Evolutionary conservation across 1,140 invertebrate genomes (phyloP).

Genomic region (Planococcus citri): DNA sequence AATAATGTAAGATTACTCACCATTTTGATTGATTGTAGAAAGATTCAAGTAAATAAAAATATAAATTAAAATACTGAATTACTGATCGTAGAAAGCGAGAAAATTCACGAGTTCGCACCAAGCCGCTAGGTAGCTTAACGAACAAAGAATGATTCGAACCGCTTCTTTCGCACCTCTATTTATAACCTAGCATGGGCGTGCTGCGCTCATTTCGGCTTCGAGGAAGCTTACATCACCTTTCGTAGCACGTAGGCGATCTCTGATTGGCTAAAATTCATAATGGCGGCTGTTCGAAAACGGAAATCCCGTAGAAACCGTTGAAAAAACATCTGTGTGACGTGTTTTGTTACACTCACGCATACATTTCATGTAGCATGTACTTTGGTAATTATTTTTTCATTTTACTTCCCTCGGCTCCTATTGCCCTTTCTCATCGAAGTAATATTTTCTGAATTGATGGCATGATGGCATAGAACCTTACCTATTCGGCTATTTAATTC

Average conservation of each 20-base stretch:
- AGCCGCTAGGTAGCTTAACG: neutral
- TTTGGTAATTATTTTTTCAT: no score
- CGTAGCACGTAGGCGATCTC: neutral
- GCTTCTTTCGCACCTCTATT: neutral
- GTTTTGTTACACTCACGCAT: no score
- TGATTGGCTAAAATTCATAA: no score
- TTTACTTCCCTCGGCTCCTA: no score
- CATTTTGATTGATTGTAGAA: neutral
- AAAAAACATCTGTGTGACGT: no score
- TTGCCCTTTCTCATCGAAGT: no score
- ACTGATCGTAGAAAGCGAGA: neutral
- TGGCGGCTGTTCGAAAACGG: no score
- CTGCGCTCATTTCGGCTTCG: neutral
- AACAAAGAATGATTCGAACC: neutral
- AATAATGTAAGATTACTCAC: neutral
- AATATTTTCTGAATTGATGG: no score
- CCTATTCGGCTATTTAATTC: no score
- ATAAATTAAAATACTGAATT: neutral
- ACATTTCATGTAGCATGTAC: no score
- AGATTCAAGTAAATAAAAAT: neutral
- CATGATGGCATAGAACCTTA: no score
- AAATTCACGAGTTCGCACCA: neutral
- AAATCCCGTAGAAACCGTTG: no score
- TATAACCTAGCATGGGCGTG: slow-evolving; percentile 14
- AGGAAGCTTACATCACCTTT: neutral